These are phyloP conservation scores for Fabriciana adippe DNA, from an alignment of 2,888 invertebrate genomes.

Conservation along the genomic window DNA sequence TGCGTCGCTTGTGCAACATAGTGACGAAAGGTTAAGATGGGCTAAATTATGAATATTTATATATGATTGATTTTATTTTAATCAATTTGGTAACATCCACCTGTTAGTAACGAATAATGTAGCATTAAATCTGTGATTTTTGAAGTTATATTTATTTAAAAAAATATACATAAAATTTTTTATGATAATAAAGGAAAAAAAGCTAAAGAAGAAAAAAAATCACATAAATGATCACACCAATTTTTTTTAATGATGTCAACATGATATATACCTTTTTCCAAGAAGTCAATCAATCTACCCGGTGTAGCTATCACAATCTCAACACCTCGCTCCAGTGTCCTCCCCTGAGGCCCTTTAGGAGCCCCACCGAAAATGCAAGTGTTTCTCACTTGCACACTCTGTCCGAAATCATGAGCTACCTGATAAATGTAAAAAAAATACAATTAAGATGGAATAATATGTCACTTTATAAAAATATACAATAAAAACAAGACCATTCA, in stretches of 20 bases:
- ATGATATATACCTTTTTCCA: conserved; percentile 85
- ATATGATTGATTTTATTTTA: too few relatives aligned
- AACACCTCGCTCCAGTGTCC: conserved; percentile 92
- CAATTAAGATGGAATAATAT: neutral
- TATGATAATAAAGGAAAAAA: neutral
- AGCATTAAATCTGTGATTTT: too few relatives aligned
- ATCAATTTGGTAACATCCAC: too few relatives aligned
- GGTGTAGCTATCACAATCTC: conserved; percentile 98
- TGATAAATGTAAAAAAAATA: conserved; percentile 58
- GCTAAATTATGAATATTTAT: too few relatives aligned
- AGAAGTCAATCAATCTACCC: conserved; percentile 96
- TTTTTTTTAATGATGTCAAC: too few relatives aligned
- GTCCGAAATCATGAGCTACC: conserved; percentile 96
- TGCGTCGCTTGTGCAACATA: too few relatives aligned
- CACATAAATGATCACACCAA: too few relatives aligned
- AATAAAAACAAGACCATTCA: conserved; percentile 26
- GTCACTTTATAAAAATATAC: neutral
- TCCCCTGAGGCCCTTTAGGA: conserved; percentile 95
- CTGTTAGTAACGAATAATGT: too few relatives aligned
- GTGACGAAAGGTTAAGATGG: too few relatives aligned
- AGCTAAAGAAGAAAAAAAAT: too few relatives aligned
- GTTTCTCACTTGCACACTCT: conserved; percentile 92
- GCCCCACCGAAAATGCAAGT: conserved; percentile 99
- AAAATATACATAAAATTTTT: too few relatives aligned
- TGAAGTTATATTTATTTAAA: too few relatives aligned